Evolutionary conservation across 2,888 invertebrate species (phyloP), one percentile per base, ranked within the genome.

Genomic region (Erebia aethiops): DNA sequence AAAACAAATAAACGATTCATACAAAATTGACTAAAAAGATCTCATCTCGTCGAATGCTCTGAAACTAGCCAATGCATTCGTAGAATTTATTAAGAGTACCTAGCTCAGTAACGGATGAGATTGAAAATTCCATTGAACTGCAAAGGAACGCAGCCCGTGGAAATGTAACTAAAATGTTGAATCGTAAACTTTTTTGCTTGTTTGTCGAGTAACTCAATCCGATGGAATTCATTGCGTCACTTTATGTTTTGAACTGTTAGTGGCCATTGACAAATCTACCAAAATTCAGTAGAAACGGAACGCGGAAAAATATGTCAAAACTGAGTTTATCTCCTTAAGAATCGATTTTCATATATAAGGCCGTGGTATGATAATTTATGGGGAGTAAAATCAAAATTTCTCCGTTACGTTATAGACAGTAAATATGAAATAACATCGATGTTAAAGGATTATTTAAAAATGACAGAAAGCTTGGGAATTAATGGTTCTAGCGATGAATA

Each of bases 141-240:
- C 83, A 80, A 82, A 83, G 82, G 65, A 43, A 54, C 8, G 81
- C 82, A 82, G 81, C 84, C 79, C 81, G 83, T 82, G 80, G 80
- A 86, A 90, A 87, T 86, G 79, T 84, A 84, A 83, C 87, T 86
- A 56, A 87, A 89, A 89, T 89, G 86, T 89, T 88, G 80, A 78
- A 83, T 82, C 78, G 79, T 81, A 84, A 86, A 80, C 80, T 79
- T 88, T 89, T 88, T 86, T 86, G 78, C 82, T 86, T 82, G 82
- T 84, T 83, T 78, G 78, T 77, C 74, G 78, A 76, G 81, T 82
- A 80, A 80, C 79, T 82, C 79, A 75, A 81, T 79, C 79, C 78
- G 79, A 78, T 78, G 77, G 80, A 81, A 82, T 82, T 81, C 80
- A 82, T 77, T 79, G 81, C 82, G 83, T 82, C 82, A 80, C 83